These are phyloP conservation scores for Anagrus nilaparvatae DNA, from an alignment of 1,140 invertebrate genomes.

Conservation along the genomic window DNA sequence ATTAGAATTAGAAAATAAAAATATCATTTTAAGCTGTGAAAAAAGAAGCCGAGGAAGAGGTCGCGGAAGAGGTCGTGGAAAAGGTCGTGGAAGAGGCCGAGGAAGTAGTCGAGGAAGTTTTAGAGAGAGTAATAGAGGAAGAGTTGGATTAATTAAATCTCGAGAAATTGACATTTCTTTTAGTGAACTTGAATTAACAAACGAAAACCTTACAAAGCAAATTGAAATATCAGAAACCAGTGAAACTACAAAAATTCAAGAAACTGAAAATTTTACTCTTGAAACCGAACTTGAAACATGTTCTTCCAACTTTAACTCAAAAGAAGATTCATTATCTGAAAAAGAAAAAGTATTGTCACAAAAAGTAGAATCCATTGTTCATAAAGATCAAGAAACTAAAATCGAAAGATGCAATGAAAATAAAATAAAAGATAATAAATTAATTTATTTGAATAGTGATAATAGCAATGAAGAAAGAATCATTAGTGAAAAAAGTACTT, in stretches of 20 bases:
- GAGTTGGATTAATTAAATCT: too few species aligned
- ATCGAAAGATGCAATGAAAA: not conserved
- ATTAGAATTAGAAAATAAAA: too few species aligned
- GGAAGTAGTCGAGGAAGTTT: conserved; percentile 10
- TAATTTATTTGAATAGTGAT: too few species aligned
- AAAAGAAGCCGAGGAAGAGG: not conserved
- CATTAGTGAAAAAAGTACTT: too few species aligned
- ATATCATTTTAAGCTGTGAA: not conserved
- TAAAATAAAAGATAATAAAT: not conserved
- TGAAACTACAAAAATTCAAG: too few species aligned
- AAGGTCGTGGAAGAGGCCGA: not conserved
- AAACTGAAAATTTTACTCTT: too few species aligned
- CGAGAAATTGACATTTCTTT: too few species aligned
- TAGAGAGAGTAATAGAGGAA: conserved; percentile 10
- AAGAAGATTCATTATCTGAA: not conserved
- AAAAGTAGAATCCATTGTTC: not conserved
- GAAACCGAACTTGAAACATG: conserved; percentile 9
- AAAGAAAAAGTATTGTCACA: not conserved
- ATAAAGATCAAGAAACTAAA: not conserved
- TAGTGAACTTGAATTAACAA: too few species aligned
- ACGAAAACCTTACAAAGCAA: too few species aligned
- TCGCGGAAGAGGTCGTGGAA: not conserved
- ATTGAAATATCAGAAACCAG: too few species aligned
- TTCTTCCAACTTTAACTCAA: not conserved
- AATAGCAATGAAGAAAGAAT: too few species aligned